A percentile compares a stretch with the other conserved stretches of the same genome.
phyloP scores from a whole-genome alignment of 1,140 invertebrate species.

The Zaprionus capensis region DNA sequence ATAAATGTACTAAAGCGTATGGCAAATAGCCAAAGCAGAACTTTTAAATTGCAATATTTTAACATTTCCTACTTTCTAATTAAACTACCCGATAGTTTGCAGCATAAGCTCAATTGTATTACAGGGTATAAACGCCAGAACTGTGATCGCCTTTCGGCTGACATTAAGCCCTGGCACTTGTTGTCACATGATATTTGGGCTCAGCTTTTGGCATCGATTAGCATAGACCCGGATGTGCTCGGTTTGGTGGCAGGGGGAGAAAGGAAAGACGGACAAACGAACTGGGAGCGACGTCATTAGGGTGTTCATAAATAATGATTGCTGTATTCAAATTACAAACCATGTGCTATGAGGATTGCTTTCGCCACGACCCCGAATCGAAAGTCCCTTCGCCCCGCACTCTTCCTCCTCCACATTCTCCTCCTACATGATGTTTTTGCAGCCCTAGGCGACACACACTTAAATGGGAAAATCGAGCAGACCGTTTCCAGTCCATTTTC shows the following conservation, averaged over 20 bases:
- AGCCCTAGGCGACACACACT: slow-evolving; percentile 64
- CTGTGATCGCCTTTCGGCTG: neutral
- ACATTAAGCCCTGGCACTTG: slow-evolving; percentile 28
- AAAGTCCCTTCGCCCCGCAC: neutral
- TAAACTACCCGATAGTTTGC: neutral
- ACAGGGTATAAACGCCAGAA: slow-evolving; percentile 6
- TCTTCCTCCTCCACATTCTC: neutral
- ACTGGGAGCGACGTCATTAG: slow-evolving; percentile 30
- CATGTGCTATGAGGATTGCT: slow-evolving; percentile 24
- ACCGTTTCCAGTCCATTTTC: slow-evolving; percentile 17
- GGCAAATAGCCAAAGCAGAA: neutral
- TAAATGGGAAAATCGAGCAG: slow-evolving; percentile 64
- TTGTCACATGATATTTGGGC: slow-evolving; percentile 56
- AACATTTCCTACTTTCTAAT: no score
- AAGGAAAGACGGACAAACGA: neutral
- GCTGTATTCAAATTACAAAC: slow-evolving; percentile 74
- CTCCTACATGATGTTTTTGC: slow-evolving; percentile 12
- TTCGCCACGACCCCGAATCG: neutral
- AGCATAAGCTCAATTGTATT: slow-evolving; percentile 6
- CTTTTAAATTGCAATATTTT: no score
- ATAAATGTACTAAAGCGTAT: neutral
- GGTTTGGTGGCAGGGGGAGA: neutral
- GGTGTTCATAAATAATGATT: slow-evolving; percentile 71
- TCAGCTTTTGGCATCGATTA: slow-evolving; percentile 61
- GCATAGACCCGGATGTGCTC: slow-evolving; percentile 19